These are phyloP conservation scores for Mohoua ochrocephala DNA, from an alignment of 2,113 vertebrate species.

Conservation along the genomic window DNA sequence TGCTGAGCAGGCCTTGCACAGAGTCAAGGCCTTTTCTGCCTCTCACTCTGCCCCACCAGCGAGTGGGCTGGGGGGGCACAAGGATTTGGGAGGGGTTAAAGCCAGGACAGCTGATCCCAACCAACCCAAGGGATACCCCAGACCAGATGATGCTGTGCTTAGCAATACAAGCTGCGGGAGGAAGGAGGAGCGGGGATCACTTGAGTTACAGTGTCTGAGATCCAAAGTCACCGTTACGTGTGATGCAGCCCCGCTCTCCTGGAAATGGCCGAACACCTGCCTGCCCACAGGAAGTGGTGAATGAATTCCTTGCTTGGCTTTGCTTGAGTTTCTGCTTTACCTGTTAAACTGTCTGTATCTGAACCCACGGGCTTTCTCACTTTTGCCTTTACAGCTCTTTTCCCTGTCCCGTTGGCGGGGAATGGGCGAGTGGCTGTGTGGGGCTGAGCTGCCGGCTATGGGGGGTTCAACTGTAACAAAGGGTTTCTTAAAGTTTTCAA, in stretches of 20 bases:
- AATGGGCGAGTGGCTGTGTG: accelerated
- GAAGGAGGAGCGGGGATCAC: neutral
- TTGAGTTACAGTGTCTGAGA: accelerated
- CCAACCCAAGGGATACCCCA: accelerated
- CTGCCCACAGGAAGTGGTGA: neutral
- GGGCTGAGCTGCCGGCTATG: neutral
- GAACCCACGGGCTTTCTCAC: accelerated
- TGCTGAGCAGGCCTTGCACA: neutral
- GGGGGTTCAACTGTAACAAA: neutral
- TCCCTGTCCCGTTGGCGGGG: accelerated
- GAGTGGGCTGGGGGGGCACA: neutral
- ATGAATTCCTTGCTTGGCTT: neutral
- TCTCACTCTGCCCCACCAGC: accelerated
- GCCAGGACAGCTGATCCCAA: accelerated
- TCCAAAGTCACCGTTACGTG: accelerated
- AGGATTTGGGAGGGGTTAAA: neutral
- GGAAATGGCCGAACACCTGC: neutral
- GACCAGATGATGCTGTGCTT: accelerated
- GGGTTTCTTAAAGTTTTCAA: neutral
- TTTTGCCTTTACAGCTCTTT: neutral
- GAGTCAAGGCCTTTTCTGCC: neutral
- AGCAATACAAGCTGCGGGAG: neutral
- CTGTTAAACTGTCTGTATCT: neutral
- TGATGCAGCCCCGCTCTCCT: neutral
- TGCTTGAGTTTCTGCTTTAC: neutral